A percentile compares a stretch with the other conserved stretches of the same genome.
These are phyloP conservation scores for Dendrolimus pini DNA, from an alignment of 2,888 invertebrate species.

Conservation along the genomic window DNA sequence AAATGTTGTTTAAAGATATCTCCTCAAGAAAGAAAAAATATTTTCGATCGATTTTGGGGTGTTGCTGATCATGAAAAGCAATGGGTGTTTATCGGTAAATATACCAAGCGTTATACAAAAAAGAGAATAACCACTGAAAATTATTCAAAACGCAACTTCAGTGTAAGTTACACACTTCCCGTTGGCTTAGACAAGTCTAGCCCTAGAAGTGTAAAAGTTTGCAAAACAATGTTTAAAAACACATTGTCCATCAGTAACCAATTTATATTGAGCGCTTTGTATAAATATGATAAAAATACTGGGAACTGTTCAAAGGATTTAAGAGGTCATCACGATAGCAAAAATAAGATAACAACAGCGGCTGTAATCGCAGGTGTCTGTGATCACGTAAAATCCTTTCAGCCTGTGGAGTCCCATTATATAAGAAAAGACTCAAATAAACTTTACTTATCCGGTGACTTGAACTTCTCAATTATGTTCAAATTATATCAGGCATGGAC, in stretches of 20 bases:
- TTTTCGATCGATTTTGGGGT: conserved; percentile 8
- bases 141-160: too few relatives aligned
- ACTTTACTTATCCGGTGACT: conserved; percentile 9
- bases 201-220: not conserved
- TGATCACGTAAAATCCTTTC: conserved; percentile 9
- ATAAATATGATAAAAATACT: too few relatives aligned
- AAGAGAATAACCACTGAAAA: not conserved
- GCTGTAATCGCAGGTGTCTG: conserved; percentile 8
- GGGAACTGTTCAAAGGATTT: conserved; percentile 6
- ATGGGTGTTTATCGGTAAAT: conserved; percentile 4
- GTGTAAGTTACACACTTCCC: too few relatives aligned
- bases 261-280: not conserved
- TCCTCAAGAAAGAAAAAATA: conserved; percentile 6
- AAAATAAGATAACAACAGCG: conserved; percentile 2
- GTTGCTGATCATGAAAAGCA: conserved; percentile 7
- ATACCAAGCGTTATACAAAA: not conserved
- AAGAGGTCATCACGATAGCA: conserved; percentile 11
- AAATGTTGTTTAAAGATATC: conserved; percentile 2
- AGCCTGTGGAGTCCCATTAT: conserved; percentile 11
- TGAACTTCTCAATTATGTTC: conserved; percentile 12
- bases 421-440: conserved; percentile 10
- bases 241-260: not conserved
- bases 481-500: conserved; percentile 4
- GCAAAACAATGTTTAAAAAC: not conserved
- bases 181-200: too few relatives aligned